These are phyloP conservation scores for Deilephila elpenor DNA, from an alignment of 2,888 invertebrate species.

Conservation along the genomic window DNA sequence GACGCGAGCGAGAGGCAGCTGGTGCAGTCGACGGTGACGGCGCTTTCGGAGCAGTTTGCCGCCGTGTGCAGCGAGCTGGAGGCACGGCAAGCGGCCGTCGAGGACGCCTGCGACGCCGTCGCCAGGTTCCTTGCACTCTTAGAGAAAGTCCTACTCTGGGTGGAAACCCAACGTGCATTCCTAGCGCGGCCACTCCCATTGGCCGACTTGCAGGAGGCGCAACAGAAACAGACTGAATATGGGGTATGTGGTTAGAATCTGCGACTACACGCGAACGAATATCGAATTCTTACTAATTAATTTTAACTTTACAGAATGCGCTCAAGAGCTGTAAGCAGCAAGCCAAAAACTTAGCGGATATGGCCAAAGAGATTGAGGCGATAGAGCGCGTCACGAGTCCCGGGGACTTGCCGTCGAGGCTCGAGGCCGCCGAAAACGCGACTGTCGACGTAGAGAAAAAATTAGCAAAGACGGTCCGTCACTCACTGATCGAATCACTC, in stretches of 20 bases:
- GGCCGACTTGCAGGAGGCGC: conserved; percentile 91
- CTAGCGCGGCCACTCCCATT: conserved; percentile 91
- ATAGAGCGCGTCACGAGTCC: conserved; percentile 93
- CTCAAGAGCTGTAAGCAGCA: conserved; percentile 95
- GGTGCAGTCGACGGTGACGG: conserved; percentile 90
- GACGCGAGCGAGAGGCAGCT: conserved; percentile 91
- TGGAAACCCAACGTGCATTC: conserved; percentile 91
- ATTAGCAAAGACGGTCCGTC: conserved; percentile 92
- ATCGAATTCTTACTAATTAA: background rate
- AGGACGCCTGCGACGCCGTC: conserved; percentile 95
- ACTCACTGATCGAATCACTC: background rate
- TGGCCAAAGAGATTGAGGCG: conserved; percentile 94
- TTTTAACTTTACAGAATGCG: conserved; percentile 86
- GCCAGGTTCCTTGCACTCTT: conserved; percentile 93
- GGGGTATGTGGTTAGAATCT: conserved; percentile 84
- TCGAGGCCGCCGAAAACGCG: conserved; percentile 94
- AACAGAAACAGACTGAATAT: conserved; percentile 94
- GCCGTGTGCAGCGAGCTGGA: conserved; percentile 92
- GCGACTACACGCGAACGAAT: background rate
- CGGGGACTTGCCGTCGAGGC: conserved; percentile 92
- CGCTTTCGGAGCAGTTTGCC: conserved; percentile 90
- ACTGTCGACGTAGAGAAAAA: conserved; percentile 93
- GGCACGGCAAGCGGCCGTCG: conserved; percentile 92
- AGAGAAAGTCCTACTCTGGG: conserved; percentile 93
- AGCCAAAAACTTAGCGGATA: conserved; percentile 94